Base-by-base conservation (phyloP, 2,888 invertebrate genomes). In the Zaprionus bogoriensis region DNA sequence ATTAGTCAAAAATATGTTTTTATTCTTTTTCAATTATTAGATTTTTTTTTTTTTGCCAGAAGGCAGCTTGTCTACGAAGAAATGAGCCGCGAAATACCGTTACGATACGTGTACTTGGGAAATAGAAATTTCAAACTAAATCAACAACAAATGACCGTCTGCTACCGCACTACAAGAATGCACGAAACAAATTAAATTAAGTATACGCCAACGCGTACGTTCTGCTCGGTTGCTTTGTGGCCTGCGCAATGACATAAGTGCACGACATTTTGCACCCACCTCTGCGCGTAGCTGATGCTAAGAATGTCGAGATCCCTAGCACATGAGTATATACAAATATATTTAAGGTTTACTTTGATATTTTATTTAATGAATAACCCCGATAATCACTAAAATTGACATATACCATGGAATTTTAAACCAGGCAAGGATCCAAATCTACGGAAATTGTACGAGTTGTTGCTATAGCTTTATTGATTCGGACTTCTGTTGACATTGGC, bases 141-240 rank as follows among this genome's bases (percentile, higher is more conserved):
- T 77, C 71, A 68, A 67, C 68, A 61, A 38, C 45, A 52, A 79
- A 69, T 44, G 39, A 25, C 36, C 59, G 66, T 20, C 62, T 52
- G 27, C 50, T 20, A 62, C 45, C 66, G 55, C 62, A 54, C 84
- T 74, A 73, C 57, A 66, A 54, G 66, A 84, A 81, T 66, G 63
- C 42, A 63, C 46, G 63, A 71, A 60, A 65, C 78, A 82, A 82
- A 82, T 82, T 82, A 82, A 84, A 82, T 82, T 82, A 82, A 61
- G 85, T 84, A 84, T 78, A 76, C 74, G 76, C 64, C 74, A 67
- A 38, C 60, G 68, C 54, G 67, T 57, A 63, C 62, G 44, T 46
- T 58, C 57, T 32, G 42, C 52, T 47, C 28, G 38, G 46, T 45
- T 44, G 62, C 62, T 54, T 58, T 60, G 42, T 45, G 51, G 38